Conservation (phyloP, 2,888 invertebrate species). For the Cosmia pyralina region DNA sequence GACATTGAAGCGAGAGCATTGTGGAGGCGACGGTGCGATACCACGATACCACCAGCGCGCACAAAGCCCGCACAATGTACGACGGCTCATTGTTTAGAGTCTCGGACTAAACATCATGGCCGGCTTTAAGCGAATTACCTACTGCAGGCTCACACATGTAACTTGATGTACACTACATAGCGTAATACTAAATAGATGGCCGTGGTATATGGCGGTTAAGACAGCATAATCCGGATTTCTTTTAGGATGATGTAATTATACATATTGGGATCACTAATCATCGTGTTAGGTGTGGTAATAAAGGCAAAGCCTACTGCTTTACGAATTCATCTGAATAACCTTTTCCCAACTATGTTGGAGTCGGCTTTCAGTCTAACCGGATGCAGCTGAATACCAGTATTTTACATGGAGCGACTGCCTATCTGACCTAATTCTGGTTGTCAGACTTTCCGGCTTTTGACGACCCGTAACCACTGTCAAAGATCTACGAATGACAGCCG, state of each 20-base stretch:
- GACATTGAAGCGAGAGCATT: slow-evolving; percentile 69
- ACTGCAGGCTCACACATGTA: slow-evolving; percentile 66
- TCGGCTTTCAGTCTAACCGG: too few species aligned
- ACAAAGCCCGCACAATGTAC: slow-evolving; percentile 86
- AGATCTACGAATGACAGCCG: too few species aligned
- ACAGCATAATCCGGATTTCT: slow-evolving; percentile 1
- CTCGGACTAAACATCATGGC: slow-evolving; percentile 80
- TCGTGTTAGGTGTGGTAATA: not conserved
- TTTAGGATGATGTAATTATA: not conserved
- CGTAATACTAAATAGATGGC: slow-evolving; percentile 6
- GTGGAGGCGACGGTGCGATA: slow-evolving; percentile 78
- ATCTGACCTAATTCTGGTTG: too few species aligned
- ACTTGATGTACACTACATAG: slow-evolving; percentile 50
- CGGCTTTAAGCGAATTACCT: slow-evolving; percentile 79
- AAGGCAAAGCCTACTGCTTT: not conserved
- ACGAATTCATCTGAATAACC: too few species aligned
- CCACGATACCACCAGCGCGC: slow-evolving; percentile 78
- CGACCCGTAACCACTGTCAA: too few species aligned
- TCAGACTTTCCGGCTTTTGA: too few species aligned
- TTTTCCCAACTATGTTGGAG: too few species aligned
- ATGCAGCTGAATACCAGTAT: too few species aligned
- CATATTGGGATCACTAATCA: not conserved
- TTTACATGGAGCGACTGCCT: too few species aligned
- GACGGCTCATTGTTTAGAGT: slow-evolving; percentile 82
- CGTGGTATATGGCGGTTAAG: slow-evolving; percentile 22